phyloP scores from a whole-genome alignment of 2,797 vertebrate species.

The Cuculus canorus region DNA sequence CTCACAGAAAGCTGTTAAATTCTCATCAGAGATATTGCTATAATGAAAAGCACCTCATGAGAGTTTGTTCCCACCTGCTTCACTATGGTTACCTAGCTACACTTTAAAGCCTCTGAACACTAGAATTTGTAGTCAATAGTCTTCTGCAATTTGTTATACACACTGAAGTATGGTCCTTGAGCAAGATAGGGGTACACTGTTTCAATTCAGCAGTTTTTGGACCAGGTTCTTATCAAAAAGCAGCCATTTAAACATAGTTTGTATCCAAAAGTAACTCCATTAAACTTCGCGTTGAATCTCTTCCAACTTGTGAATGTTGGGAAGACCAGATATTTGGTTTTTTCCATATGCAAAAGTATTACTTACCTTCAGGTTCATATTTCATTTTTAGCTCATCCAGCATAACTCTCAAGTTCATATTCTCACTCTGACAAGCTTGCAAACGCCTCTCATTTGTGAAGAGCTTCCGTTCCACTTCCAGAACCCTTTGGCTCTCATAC shows the following conservation, averaged over 20 bases:
- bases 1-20: neutral
- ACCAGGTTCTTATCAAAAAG: neutral
- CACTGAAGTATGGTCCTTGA: neutral
- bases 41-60: neutral
- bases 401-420: conserved; percentile 87
- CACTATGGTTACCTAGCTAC: neutral
- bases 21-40: neutral
- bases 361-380: conserved; percentile 90
- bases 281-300: neutral
- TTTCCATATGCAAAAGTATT: neutral
- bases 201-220: neutral
- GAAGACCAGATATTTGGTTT: neutral
- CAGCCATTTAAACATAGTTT: neutral
- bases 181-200: neutral
- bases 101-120: neutral
- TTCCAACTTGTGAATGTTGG: neutral
- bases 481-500: conserved; percentile 91
- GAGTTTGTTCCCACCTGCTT: neutral
- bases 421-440: conserved; percentile 88
- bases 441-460: conserved; percentile 85
- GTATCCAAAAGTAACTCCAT: neutral
- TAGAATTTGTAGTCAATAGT: neutral
- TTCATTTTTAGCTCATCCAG: conserved; percentile 91
- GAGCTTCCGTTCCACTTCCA: conserved; percentile 94
- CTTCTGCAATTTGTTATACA: neutral